Conservation (phyloP, 2,113 vertebrate species). For the Aplodontia rufa region DNA sequence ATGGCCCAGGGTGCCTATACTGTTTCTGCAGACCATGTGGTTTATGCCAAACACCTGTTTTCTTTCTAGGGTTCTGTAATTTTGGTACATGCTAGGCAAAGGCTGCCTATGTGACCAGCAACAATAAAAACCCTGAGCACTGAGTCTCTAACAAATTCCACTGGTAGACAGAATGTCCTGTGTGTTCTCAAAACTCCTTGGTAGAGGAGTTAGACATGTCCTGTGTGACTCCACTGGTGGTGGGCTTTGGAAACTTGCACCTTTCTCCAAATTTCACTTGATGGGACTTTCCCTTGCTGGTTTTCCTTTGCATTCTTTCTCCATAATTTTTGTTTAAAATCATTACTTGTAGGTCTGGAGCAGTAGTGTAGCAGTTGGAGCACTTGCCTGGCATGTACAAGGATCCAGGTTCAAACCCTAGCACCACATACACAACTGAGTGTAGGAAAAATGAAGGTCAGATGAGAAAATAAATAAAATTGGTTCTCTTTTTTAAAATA, state of each 20-base stretch:
- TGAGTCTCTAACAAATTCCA: not conserved
- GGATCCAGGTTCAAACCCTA: no score
- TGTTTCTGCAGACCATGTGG: not conserved
- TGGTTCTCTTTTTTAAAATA: no score
- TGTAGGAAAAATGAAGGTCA: no score
- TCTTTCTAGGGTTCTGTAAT: not conserved
- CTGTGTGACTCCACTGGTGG: not conserved
- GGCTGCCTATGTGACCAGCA: not conserved
- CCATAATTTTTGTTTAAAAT: not conserved
- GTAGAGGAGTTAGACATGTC: not conserved
- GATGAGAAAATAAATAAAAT: no score
- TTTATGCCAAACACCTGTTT: not conserved
- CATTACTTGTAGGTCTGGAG: not conserved
- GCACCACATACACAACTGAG: no score
- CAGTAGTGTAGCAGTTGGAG: no score
- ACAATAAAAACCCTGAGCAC: not conserved
- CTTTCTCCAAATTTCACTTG: not conserved
- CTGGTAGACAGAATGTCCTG: not conserved
- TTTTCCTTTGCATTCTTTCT: constrained; percentile 26
- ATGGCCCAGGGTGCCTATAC: not conserved
- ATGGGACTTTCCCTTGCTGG: not conserved
- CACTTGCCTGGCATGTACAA: no score
- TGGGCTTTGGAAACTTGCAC: not conserved
- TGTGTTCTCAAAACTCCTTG: not conserved
- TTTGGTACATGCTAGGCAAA: not conserved